Evolutionary conservation across 2,888 invertebrate genomes (phyloP).

Genomic region (Campopleginae sp.): DNA sequence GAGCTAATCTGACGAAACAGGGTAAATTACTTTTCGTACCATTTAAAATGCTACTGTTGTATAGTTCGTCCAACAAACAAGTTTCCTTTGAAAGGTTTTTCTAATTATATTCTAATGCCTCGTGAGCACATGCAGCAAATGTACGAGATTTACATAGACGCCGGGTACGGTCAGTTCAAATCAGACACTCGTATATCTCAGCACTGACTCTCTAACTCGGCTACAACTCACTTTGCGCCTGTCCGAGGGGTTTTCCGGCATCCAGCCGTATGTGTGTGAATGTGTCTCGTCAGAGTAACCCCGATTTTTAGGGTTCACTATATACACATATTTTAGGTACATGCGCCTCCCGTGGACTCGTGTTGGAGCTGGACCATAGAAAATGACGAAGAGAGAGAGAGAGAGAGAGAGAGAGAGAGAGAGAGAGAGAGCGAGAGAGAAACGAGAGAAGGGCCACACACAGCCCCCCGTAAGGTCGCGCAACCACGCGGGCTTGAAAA

Average conservation of each 20-base stretch:
- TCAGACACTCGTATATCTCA: constrained; percentile 44
- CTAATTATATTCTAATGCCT: background rate
- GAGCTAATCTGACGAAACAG: background rate
- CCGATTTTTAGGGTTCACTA: constrained; percentile 21
- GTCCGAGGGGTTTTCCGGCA: constrained; percentile 4
- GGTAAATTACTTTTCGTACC: background rate
- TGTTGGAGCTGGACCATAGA: constrained; percentile 69
- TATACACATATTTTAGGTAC: background rate
- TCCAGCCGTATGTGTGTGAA: background rate
- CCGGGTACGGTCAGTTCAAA: constrained; percentile 32
- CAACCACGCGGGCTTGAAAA: constrained; percentile 76
- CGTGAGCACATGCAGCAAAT: background rate
- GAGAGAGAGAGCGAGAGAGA: background rate
- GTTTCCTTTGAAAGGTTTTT: background rate
- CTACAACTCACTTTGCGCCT: constrained; percentile 48
- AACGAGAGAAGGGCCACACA: constrained; percentile 72
- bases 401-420: too few relatives aligned
- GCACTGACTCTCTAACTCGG: constrained; percentile 51
- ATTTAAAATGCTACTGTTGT: background rate
- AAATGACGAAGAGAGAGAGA: constrained; percentile 73
- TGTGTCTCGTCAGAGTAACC: background rate
- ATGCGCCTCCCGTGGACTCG: constrained; percentile 1
- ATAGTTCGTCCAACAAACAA: background rate
- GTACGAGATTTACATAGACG: constrained; percentile 29
- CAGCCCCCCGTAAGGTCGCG: constrained; percentile 70